Evolutionary conservation across 2,113 vertebrate genomes (phyloP).

Genomic region (Ursus arctos): DNA sequence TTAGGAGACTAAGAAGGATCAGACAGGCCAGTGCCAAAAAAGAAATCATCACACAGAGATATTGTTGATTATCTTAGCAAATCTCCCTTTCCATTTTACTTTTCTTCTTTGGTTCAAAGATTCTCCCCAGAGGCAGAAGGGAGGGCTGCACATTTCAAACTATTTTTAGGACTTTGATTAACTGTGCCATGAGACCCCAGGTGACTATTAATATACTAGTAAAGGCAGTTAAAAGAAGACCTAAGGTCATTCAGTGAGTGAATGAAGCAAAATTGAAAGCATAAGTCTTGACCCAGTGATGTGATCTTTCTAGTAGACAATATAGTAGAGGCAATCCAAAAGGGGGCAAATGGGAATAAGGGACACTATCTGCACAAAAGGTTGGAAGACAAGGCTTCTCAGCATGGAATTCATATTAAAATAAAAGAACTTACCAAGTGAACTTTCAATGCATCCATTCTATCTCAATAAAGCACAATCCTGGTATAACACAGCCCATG

Average conservation of each 20-base stretch:
- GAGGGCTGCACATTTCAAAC: slow-evolving; percentile 73
- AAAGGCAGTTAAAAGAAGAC: slow-evolving; percentile 83
- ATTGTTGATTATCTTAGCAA: slow-evolving; percentile 78
- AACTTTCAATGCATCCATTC: slow-evolving; percentile 65
- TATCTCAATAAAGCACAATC: slow-evolving; percentile 74
- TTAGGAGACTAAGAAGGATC: slow-evolving; percentile 66
- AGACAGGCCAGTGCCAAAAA: slow-evolving; percentile 54
- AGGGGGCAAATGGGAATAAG: slow-evolving; percentile 72
- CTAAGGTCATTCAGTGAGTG: slow-evolving; percentile 81
- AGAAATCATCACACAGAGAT: slow-evolving; percentile 74
- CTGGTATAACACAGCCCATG: slow-evolving; percentile 46
- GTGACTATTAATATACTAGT: slow-evolving; percentile 84
- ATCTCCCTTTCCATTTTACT: slow-evolving; percentile 75
- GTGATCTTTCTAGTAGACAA: slow-evolving; percentile 77
- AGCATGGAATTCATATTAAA: slow-evolving; percentile 72
- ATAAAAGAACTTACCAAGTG: slow-evolving; percentile 71
- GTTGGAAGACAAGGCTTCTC: slow-evolving; percentile 74
- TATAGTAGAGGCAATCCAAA: slow-evolving; percentile 76
- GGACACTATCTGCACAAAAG: slow-evolving; percentile 71
- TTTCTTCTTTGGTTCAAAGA: slow-evolving; percentile 78
- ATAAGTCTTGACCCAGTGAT: slow-evolving; percentile 77
- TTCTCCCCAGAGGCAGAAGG: slow-evolving; percentile 69
- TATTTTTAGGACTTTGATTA: slow-evolving; percentile 85
- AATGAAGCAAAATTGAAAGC: slow-evolving; percentile 83
- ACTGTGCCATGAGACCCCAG: slow-evolving; percentile 78